phyloP scores from a whole-genome alignment of 1,140 invertebrate species.

The Drosophila sucinea region DNA sequence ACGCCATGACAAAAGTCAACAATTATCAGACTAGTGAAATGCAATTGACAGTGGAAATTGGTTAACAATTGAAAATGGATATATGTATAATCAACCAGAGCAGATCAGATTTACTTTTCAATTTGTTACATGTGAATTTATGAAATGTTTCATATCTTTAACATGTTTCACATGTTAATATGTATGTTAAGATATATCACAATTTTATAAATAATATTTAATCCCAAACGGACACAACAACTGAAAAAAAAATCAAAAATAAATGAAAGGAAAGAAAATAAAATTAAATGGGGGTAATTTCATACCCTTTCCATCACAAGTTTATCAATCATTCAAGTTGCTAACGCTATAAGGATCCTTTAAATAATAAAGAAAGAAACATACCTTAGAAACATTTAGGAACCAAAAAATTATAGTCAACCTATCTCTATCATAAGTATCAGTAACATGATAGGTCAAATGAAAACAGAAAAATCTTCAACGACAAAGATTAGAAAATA shows the following conservation, averaged over 20 bases:
- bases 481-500: too few relatives aligned
- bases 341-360: too few relatives aligned
- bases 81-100: not conserved
- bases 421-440: too few relatives aligned
- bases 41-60: conserved; percentile 33
- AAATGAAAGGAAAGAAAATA: conserved; percentile 12
- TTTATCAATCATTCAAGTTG: too few relatives aligned
- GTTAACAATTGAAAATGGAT: conserved; percentile 22
- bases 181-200: not conserved
- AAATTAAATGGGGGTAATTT: not conserved
- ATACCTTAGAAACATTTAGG: too few relatives aligned
- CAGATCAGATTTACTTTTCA: not conserved
- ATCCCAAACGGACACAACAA: conserved; percentile 15
- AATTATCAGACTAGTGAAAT: conserved; percentile 23
- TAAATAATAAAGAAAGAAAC: too few relatives aligned
- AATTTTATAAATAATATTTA: conserved; percentile 2
- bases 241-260: not conserved
- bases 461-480: too few relatives aligned
- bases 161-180: too few relatives aligned
- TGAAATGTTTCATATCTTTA: too few relatives aligned
- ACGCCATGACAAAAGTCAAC: conserved; percentile 10
- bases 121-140: not conserved
- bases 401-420: too few relatives aligned
- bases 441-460: too few relatives aligned
- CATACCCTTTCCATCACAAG: not conserved